Base-by-base conservation (phyloP, 2,113 vertebrate genomes). In the Artemisiospiza belli region DNA sequence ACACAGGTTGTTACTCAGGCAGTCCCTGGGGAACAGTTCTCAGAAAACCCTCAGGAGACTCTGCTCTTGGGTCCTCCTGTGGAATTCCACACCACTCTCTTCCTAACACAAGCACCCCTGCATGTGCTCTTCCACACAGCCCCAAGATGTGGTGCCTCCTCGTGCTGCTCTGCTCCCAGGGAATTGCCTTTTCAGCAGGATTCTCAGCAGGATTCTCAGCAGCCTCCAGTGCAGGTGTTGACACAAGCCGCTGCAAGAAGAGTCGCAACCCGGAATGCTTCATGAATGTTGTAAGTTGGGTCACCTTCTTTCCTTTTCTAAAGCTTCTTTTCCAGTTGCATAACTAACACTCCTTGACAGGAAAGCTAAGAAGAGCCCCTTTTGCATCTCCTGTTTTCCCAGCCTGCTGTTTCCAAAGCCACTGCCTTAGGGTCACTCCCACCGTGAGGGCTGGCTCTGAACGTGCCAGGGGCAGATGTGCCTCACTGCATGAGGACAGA, bases 281-380 rank as follows among this genome's bases (percentile, higher is more conserved):
- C 57, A 94, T 97, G 95, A 97, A 95, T 0, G 61, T 96, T 55
- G 97, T 97, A 92, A 95, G 97, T 89, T 30, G 51, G 17, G 18
- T 54, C 10, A 18, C 27, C 52, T 33, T 87, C 66, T 83, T 27
- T 37, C 19, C 3, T 25, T 52, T 68, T 44, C 73, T 46, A 30
- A 82, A 57, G 1, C 6, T 4, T 46, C 25, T 41, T 27, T 59
- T 6, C 5, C 3, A 27, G 15, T 10, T 19, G 5, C n/a, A 28
- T 28, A 39, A 35, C 37, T 83, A 73, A 31, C n/a, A 67, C 39
- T 28, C 4, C 11, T 19, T 47, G 11, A 33, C 20, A 73, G 30
- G 3, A 92, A 82, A 30, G 19, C 33, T 57, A 39, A 43, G 27
- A 51, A 75, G 6, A 19, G 3, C 10, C 10, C 16, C 9, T 58